Conservation (phyloP, 2,888 invertebrate genomes). For the Ophion slaviceki region DNA sequence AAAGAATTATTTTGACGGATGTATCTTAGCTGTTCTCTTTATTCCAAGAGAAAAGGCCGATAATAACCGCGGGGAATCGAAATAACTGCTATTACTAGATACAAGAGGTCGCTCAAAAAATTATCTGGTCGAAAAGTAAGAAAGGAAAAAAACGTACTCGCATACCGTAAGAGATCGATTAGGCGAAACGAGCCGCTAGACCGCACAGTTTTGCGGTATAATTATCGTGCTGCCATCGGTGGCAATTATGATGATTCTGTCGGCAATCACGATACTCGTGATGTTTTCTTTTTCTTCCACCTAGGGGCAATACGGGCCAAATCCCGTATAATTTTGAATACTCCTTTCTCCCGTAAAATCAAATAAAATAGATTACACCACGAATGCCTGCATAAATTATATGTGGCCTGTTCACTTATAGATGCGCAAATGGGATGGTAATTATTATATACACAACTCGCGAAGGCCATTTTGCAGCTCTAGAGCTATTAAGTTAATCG, state of each 20-base stretch:
- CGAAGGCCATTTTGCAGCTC: constrained; percentile 18
- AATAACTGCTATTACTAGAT: constrained; percentile 78
- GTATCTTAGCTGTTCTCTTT: constrained; percentile 31
- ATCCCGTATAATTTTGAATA: constrained; percentile 4
- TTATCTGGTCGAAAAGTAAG: constrained; percentile 74
- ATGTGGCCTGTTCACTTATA: constrained; percentile 1
- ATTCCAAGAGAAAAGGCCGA: constrained; percentile 42
- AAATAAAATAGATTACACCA: constrained; percentile 44
- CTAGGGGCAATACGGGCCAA: constrained; percentile 51
- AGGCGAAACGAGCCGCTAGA: constrained; percentile 70
- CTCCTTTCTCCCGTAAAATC: constrained; percentile 21
- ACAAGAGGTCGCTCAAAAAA: constrained; percentile 78
- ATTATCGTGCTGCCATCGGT: constrained; percentile 77
- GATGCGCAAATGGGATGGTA: constrained; percentile 15
- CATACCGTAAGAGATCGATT: constrained; percentile 74
- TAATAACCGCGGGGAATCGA: constrained; percentile 69
- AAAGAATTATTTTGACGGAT: constrained; percentile 1
- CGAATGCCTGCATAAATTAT: constrained; percentile 43
- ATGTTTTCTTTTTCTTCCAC: constrained; percentile 59
- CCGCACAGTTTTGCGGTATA: constrained; percentile 73
- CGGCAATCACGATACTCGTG: constrained; percentile 73
- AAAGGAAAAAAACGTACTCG: constrained; percentile 75
- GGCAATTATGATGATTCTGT: constrained; percentile 72
- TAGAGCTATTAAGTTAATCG: constrained; percentile 44
- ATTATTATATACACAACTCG: constrained; percentile 36